These are phyloP conservation scores for Xylota segnis DNA, from an alignment of 2,888 invertebrate species.

Conservation along the genomic window DNA sequence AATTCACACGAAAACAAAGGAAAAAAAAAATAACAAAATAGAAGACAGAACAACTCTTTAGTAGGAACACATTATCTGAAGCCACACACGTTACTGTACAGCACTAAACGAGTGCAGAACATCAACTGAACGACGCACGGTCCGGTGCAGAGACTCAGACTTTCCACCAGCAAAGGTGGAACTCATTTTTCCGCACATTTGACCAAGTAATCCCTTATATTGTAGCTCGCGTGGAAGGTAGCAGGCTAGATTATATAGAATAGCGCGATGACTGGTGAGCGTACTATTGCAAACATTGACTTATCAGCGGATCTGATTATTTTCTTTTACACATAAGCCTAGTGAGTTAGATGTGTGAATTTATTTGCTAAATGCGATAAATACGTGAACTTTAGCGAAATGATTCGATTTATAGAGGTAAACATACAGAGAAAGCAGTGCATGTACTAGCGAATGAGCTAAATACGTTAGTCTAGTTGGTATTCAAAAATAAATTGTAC, in stretches of 20 bases:
- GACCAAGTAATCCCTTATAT: constrained; percentile 65
- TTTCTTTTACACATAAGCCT: constrained; percentile 20
- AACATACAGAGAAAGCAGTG: constrained; percentile 18
- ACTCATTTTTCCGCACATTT: constrained; percentile 59
- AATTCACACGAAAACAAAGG: constrained; percentile 49
- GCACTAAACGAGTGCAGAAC: constrained; percentile 55
- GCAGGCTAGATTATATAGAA: constrained; percentile 27
- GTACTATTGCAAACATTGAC: constrained; percentile 23
- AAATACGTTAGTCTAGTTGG: background rate
- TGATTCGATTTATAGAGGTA: constrained; percentile 11
- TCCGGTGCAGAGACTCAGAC: constrained; percentile 22
- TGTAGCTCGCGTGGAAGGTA: constrained; percentile 27
- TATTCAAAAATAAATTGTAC: no score
- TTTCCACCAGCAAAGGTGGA: constrained; percentile 49
- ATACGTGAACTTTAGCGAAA: constrained; percentile 26
- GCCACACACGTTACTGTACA: constrained; percentile 11
- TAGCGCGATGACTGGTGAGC: constrained; percentile 29
- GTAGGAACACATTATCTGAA: constrained; percentile 25
- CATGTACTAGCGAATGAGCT: background rate
- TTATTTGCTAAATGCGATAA: constrained; percentile 38
- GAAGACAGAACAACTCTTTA: constrained; percentile 1
- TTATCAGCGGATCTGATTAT: constrained; percentile 59
- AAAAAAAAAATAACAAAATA: constrained; percentile 3
- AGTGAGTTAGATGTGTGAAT: constrained; percentile 20
- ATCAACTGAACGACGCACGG: constrained; percentile 43